phyloP scores from a whole-genome alignment of 2,888 invertebrate species.

The Aquatica leii region DNA sequence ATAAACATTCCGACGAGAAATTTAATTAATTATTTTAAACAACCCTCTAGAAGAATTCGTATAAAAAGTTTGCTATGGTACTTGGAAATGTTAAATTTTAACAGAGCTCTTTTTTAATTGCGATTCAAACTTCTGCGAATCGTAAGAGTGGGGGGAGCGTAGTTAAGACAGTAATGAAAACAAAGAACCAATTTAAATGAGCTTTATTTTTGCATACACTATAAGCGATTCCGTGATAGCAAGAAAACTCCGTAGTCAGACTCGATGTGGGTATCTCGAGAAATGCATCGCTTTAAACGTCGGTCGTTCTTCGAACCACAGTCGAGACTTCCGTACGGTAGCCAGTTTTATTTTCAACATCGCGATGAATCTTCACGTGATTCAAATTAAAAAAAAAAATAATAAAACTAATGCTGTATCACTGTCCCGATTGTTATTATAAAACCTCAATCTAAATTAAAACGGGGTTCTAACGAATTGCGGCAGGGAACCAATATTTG shows the following conservation, averaged over 20 bases:
- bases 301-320: conserved; percentile 23
- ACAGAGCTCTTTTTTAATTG: conserved; percentile 54
- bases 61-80: conserved; percentile 59
- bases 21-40: conserved; percentile 63
- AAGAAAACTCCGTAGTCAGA: conserved; percentile 31
- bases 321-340: conserved; percentile 31
- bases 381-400: conserved; percentile 47
- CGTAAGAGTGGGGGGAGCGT: conserved; percentile 32
- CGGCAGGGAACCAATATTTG: background rate
- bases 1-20: conserved; percentile 61
- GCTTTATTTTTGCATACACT: conserved; percentile 46
- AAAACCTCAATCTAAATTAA: conserved; percentile 32
- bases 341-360: conserved; percentile 40
- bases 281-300: conserved; percentile 23
- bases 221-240: conserved; percentile 44
- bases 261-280: conserved; percentile 23
- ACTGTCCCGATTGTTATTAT: conserved; percentile 46
- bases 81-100: conserved; percentile 61
- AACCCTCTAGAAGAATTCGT: conserved; percentile 59
- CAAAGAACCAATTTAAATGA: conserved; percentile 49
- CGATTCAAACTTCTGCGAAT: conserved; percentile 55
- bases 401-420: conserved; percentile 48
- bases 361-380: conserved; percentile 37
- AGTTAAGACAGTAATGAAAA: conserved; percentile 46
- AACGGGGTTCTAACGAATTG: conserved; percentile 10